A percentile compares a stretch with the other conserved stretches of the same genome.
phyloP scores from a whole-genome alignment of 2,888 invertebrate species.

The Leucoma salicis region DNA sequence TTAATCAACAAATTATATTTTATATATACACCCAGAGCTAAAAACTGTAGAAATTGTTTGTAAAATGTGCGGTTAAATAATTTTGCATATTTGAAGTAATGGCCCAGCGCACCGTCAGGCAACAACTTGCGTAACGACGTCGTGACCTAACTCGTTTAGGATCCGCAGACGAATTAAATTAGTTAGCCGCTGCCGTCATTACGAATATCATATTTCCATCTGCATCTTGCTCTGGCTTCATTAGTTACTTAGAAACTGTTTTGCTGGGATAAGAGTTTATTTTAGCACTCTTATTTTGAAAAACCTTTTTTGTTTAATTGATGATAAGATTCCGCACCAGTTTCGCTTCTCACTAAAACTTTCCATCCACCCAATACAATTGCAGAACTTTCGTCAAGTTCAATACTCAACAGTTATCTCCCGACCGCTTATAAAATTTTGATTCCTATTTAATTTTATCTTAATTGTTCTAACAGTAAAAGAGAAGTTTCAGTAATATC shows the following conservation, averaged over 20 bases:
- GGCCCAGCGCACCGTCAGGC: constrained; percentile 23
- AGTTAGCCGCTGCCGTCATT: constrained; percentile 70
- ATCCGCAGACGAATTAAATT: constrained; percentile 74
- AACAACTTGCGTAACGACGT: constrained; percentile 48
- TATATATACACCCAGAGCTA: too few species aligned
- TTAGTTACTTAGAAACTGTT: constrained; percentile 24
- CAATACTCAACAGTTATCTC: constrained; percentile 76
- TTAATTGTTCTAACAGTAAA: constrained; percentile 72
- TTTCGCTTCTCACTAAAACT: constrained; percentile 23
- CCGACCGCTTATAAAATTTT: constrained; percentile 75
- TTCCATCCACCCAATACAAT: constrained; percentile 39
- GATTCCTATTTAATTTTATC: constrained; percentile 77
- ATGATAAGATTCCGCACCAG: constrained; percentile 18
- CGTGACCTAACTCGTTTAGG: constrained; percentile 68
- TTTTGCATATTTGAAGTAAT: constrained; percentile 38
- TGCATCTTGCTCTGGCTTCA: constrained; percentile 52
- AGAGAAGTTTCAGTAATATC: constrained; percentile 63
- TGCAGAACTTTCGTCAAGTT: constrained; percentile 64
- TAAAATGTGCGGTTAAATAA: constrained; percentile 35
- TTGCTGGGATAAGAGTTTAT: constrained; percentile 8
- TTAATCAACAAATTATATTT: too few species aligned
- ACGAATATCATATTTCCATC: constrained; percentile 76
- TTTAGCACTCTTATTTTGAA: constrained; percentile 6
- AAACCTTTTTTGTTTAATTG: constrained; percentile 5
- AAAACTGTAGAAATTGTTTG: constrained; percentile 27